These are phyloP conservation scores for Erpornis zantholeuca DNA, from an alignment of 2,113 vertebrate species.

Conservation along the genomic window DNA sequence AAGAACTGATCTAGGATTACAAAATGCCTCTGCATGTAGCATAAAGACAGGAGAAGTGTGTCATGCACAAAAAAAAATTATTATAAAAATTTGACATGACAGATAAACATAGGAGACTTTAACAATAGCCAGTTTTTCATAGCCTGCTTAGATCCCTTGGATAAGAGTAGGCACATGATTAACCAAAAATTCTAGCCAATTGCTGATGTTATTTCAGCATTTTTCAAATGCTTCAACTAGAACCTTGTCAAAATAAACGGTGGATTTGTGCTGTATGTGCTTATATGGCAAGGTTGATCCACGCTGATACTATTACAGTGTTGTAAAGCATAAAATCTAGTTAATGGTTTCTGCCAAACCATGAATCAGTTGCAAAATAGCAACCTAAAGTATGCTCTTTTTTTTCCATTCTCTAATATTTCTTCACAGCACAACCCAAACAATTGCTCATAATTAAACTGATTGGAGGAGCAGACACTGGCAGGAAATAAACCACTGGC, in stretches of 20 bases:
- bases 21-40: not conserved
- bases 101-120: conserved; percentile 41
- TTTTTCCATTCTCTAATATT: conserved; percentile 86
- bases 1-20: not conserved
- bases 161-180: conserved; percentile 23
- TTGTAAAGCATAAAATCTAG: conserved; percentile 75
- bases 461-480: conserved; percentile 74
- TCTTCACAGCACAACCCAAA: conserved; percentile 77
- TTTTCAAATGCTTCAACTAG: conserved; percentile 72
- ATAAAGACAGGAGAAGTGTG: conserved; percentile 21
- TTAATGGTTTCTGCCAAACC: conserved; percentile 74
- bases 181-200: conserved; percentile 48
- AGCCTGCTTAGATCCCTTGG: conserved; percentile 21
- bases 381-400: conserved; percentile 71
- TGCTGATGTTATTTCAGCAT: conserved; percentile 68
- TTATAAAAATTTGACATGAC: conserved; percentile 23
- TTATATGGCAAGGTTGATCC: conserved; percentile 81
- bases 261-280: conserved; percentile 73
- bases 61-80: conserved; percentile 48
- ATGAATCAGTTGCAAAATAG: conserved; percentile 79
- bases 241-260: conserved; percentile 75
- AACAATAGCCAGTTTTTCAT: conserved; percentile 55
- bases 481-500: conserved; percentile 75
- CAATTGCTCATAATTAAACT: conserved; percentile 80
- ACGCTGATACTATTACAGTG: conserved; percentile 64